Evolutionary conservation across 92 coral and sea anemone species (phyloP).

Genomic region (Muricea muricata): DNA sequence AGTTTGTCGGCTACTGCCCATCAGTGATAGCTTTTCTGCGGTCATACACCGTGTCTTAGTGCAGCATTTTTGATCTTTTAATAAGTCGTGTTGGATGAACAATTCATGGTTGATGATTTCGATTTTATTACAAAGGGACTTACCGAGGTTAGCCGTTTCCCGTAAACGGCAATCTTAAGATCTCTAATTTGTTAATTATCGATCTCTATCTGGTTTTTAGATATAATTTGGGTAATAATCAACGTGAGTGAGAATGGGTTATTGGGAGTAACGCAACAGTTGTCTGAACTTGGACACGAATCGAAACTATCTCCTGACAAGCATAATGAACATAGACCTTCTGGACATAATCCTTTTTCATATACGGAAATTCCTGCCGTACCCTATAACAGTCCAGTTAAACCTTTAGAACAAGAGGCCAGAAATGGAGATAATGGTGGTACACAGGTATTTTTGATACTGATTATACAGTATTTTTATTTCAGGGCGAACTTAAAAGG

Average conservation of each 20-base stretch:
- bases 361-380: conserved; percentile 8
- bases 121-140: too few relatives aligned
- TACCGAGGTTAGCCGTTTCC: too few relatives aligned
- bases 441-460: too few relatives aligned
- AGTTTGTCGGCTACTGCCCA: too few relatives aligned
- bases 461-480: too few relatives aligned
- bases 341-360: conserved; percentile 24
- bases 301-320: conserved; percentile 43
- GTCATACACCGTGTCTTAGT: too few relatives aligned
- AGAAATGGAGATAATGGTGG: conserved; percentile 31
- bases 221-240: conserved; percentile 96
- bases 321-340: not conserved
- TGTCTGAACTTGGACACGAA: conserved; percentile 90
- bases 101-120: too few relatives aligned
- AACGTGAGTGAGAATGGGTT: conserved; percentile 92
- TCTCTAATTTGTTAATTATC: not conserved
- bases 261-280: conserved; percentile 91
- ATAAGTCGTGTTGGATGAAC: too few relatives aligned
- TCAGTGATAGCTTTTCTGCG: too few relatives aligned
- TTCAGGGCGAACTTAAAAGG: too few relatives aligned
- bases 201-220: conserved; percentile 53
- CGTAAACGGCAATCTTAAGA: too few relatives aligned
- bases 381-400: conserved; percentile 47
- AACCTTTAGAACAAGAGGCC: conserved; percentile 16
- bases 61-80: too few relatives aligned